Percentiles rank a stretch among this genome's conserved stretches.
These are phyloP conservation scores for Laodelphax striatellus DNA, from an alignment of 1,140 invertebrate genomes.

Conservation along the genomic window DNA sequence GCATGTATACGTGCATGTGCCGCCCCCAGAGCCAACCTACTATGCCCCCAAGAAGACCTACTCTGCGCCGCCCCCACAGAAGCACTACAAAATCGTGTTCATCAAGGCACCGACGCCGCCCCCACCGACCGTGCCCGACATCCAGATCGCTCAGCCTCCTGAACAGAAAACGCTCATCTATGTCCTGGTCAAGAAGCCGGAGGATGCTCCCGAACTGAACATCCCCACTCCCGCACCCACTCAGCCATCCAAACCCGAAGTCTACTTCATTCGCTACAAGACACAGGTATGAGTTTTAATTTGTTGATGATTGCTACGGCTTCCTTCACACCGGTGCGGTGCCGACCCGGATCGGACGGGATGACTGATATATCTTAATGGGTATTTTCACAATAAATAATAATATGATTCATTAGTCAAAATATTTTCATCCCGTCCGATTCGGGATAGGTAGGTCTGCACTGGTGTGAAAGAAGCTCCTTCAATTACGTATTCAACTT, in stretches of 20 bases:
- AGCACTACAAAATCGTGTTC: constrained; percentile 83
- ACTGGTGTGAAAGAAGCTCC: too few species aligned
- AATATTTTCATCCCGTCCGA: too few species aligned
- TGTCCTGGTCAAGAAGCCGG: constrained; percentile 79
- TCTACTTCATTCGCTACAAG: constrained; percentile 80
- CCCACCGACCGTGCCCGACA: constrained; percentile 58
- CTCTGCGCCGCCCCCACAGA: constrained; percentile 50
- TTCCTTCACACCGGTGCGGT: too few species aligned
- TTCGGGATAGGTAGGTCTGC: too few species aligned
- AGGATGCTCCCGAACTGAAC: constrained; percentile 62
- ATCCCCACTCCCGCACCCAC: constrained; percentile 66
- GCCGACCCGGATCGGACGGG: too few species aligned
- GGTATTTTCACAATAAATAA: too few species aligned
- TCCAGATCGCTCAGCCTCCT: constrained; percentile 62
- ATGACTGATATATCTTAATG: too few species aligned
- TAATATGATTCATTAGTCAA: too few species aligned
- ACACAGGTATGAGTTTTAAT: constrained; percentile 46
- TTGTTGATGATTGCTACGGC: too few species aligned
- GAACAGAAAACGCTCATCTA: constrained; percentile 83
- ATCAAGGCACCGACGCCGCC: constrained; percentile 75
- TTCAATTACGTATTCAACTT: too few species aligned
- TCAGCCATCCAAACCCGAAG: constrained; percentile 72
- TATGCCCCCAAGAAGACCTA: constrained; percentile 36
- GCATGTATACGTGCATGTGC: constrained; percentile 76
- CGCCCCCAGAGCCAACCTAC: constrained; percentile 68